These are phyloP conservation scores for Ageneiosus marmoratus DNA, from an alignment of 2,113 vertebrate genomes.

Conservation along the genomic window DNA sequence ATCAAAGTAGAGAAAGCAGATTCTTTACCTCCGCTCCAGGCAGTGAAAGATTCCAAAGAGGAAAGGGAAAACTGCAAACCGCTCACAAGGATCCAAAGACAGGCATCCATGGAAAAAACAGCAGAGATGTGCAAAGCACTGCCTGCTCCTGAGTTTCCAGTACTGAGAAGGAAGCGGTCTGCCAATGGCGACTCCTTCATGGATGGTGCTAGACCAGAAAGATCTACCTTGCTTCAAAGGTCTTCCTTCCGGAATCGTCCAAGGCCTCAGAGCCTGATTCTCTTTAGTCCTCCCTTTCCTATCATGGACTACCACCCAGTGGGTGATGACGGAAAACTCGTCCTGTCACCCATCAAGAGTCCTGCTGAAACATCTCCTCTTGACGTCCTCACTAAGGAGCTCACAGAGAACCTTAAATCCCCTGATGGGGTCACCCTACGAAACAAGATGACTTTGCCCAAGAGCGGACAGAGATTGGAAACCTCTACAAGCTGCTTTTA, in stretches of 20 bases:
- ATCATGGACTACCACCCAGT: conserved; percentile 89
- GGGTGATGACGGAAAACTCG: conserved; percentile 80
- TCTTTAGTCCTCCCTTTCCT: conserved; percentile 94
- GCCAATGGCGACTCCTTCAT: conserved; percentile 82
- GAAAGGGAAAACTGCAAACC: conserved; percentile 79
- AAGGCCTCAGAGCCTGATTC: conserved; percentile 95
- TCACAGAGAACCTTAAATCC: conserved; percentile 74
- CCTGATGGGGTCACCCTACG: conserved; percentile 82
- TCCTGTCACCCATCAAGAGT: conserved; percentile 86
- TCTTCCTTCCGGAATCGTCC: conserved; percentile 89
- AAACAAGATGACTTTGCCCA: conserved; percentile 97
- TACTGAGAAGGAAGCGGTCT: conserved; percentile 80
- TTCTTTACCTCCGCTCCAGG: conserved; percentile 58
- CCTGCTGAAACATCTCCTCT: conserved; percentile 76
- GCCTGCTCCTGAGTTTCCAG: conserved; percentile 69
- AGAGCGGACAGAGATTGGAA: conserved; percentile 95
- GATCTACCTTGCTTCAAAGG: conserved; percentile 79
- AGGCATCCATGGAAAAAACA: conserved; percentile 59
- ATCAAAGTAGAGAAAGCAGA: conserved; percentile 61
- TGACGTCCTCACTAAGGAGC: conserved; percentile 76
- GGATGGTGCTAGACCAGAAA: conserved; percentile 85
- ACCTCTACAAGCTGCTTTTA: conserved; percentile 98
- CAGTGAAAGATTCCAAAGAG: conserved; percentile 76
- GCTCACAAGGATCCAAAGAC: conserved; percentile 59
- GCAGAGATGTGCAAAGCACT: conserved; percentile 64